Evolutionary conservation across 53 echinoderm and acorn worm species (phyloP).

Genomic region (Actinopyga echinites): DNA sequence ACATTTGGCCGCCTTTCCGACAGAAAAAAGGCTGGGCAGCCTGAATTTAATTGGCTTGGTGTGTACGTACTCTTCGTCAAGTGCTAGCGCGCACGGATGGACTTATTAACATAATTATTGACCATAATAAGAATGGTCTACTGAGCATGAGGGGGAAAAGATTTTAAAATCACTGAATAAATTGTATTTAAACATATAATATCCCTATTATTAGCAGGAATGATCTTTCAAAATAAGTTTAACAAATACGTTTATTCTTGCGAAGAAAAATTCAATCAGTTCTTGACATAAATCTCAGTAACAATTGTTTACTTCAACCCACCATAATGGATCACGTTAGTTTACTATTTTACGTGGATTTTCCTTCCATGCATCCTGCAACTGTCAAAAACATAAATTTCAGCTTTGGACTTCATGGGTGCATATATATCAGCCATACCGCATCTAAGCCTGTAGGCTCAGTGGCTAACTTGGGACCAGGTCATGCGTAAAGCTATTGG

Average conservation of each 20-base stretch:
- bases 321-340: no score
- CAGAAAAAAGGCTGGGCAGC: conserved; percentile 16
- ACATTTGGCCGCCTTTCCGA: background rate
- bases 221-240: no score
- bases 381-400: conserved; percentile 1
- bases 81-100: conserved; percentile 14
- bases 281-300: no score
- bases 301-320: no score
- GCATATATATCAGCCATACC: background rate
- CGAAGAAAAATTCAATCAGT: no score
- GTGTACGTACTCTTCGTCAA: background rate
- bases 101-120: conserved; percentile 43
- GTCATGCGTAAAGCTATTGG: background rate
- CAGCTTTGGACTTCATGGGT: conserved; percentile 8
- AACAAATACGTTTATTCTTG: no score
- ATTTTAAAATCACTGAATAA: background rate
- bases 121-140: conserved; percentile 22
- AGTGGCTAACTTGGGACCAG: background rate
- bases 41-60: conserved; percentile 2
- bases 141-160: background rate
- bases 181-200: no score
- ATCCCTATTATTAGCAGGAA: no score
- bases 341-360: no score
- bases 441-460: no score
- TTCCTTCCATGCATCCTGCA: background rate